Evolutionary conservation across 2,797 vertebrate genomes (phyloP), one percentile per base, ranked within the genome.

Genomic region (Hylomyscus alleni): DNA sequence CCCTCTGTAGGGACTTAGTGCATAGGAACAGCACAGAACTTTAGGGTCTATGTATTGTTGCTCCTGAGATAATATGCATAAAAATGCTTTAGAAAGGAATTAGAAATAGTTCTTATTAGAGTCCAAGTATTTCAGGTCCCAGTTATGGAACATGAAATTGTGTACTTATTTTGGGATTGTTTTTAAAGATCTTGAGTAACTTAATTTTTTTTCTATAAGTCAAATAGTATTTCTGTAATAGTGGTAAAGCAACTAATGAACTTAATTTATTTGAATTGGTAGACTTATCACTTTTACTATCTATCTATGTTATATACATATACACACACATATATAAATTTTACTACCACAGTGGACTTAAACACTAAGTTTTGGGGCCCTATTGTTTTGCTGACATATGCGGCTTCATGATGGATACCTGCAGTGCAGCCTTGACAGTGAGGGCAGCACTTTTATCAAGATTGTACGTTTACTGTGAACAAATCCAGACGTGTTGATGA

Each of bases 111-210:
- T 24, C 69, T 96, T 97, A 89, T 86, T 34, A 84, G 22, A 56
- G 75, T 72, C 37, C 15, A 47, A 7, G 19, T 83, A 81, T 80
- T 87, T 93, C 90, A 56, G 44, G 56, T 91, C 26, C 67, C 37
- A n/a, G 91, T 7, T 90, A 69, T 96, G n/a, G 87, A 88, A 85
- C 58, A 91, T 40, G 52, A 94, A 90, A 26, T 93, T 56, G 7
- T 81, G 6, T 88, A 60, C 52, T 50, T 94, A 82, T 67, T 94
- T 77, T 60, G 77, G 40, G 13, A 19, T 24, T 40, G 80, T 89
- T 92, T 88, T 87, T 19, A 88, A 90, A 82, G 31, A 8, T 60
- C 40, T 54, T 85, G n/a, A 17, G 52, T 67, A 65, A 40, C 89
- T 80, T 90, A 60, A 31, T n/a, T 60, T 34, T 96, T 96, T 91